These are phyloP conservation scores for Euthynnus affinis DNA, from an alignment of 2,797 vertebrate genomes.

Conservation along the genomic window DNA sequence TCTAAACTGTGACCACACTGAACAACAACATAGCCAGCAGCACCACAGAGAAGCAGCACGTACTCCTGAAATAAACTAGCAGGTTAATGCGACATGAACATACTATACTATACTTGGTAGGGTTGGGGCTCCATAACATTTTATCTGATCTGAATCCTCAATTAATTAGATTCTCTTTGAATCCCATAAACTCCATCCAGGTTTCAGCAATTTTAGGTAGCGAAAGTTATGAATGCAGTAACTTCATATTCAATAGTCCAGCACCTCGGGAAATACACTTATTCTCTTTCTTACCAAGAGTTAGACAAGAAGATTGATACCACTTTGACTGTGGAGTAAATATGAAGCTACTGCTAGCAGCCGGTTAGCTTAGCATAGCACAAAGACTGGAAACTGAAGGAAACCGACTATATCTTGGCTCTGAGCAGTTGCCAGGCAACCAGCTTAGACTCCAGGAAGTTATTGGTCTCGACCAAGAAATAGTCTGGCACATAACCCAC, in stretches of 20 bases:
- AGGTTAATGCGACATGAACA: background rate
- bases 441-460: background rate
- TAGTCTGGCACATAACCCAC: background rate
- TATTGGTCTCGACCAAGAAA: background rate
- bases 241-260: background rate
- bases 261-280: background rate
- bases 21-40: conserved; percentile 51
- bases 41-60: conserved; percentile 15
- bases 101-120: background rate
- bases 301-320: background rate
- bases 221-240: no score
- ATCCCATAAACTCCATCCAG: background rate
- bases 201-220: background rate
- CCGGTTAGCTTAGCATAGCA: background rate
- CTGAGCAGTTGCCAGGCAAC: conserved; percentile 12
- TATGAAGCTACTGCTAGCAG: background rate
- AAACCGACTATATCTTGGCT: background rate
- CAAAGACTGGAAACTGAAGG: background rate
- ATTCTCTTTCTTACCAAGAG: background rate
- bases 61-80: conserved; percentile 15
- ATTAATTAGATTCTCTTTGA: background rate
- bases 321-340: background rate
- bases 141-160: background rate
- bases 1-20: conserved; percentile 76
- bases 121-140: background rate